Percentiles rank a stretch among this genome's conserved stretches.
Evolutionary conservation across 1,140 invertebrate genomes (phyloP).

Genomic region (Camponotus pennsylvanicus): DNA sequence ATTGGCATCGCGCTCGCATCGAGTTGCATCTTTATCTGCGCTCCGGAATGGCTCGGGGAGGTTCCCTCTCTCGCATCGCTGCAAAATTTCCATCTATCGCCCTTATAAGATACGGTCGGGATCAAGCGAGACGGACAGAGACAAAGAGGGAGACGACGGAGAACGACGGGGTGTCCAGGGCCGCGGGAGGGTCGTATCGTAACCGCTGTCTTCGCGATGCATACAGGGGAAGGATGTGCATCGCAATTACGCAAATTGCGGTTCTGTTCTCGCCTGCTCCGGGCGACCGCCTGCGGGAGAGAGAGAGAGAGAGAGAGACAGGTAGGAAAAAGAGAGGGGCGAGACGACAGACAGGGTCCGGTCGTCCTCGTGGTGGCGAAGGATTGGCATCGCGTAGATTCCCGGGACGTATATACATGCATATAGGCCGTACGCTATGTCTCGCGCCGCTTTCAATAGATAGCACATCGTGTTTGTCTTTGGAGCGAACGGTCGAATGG

Average conservation of each 20-base stretch:
- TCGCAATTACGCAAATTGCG: constrained; percentile 85
- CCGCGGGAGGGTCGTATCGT: constrained; percentile 69
- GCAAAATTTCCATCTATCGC: constrained; percentile 75
- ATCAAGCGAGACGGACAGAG: constrained; percentile 55
- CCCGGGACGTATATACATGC: constrained; percentile 22
- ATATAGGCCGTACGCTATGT: constrained; percentile 25
- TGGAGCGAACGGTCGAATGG: background rate
- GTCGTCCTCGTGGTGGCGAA: constrained; percentile 31
- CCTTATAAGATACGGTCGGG: constrained; percentile 72
- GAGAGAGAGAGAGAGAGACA: too few species aligned
- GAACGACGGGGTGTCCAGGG: constrained; percentile 57
- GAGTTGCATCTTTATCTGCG: constrained; percentile 43
- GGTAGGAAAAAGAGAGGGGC: constrained; percentile 50
- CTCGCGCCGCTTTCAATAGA: constrained; percentile 27
- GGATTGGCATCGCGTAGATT: constrained; percentile 41
- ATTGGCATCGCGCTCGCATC: constrained; percentile 67
- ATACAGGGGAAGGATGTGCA: constrained; percentile 63
- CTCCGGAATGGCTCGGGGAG: constrained; percentile 54
- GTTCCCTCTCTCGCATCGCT: constrained; percentile 37
- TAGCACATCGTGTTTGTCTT: constrained; percentile 43
- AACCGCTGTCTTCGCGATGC: constrained; percentile 9
- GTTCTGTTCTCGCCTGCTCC: constrained; percentile 83
- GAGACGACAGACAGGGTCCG: constrained; percentile 59
- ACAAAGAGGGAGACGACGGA: constrained; percentile 55
- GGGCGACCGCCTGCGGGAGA: constrained; percentile 74